Percentiles rank a stretch among this genome's conserved stretches.
phyloP scores from a whole-genome alignment of 1,140 invertebrate genomes.

The Drosophila seguyi region DNA sequence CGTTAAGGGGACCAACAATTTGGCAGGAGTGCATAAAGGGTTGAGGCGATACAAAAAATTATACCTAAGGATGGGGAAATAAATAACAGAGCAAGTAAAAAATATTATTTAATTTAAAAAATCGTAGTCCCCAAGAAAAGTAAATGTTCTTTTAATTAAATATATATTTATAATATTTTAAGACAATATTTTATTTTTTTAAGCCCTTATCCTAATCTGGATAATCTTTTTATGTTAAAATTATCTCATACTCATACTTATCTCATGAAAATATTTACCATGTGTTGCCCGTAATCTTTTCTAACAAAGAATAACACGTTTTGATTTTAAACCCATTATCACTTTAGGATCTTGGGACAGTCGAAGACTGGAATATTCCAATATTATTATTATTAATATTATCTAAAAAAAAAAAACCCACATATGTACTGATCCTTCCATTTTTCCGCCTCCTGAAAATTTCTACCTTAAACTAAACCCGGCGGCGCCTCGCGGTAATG shows the following conservation, averaged over 20 bases:
- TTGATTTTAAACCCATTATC: not conserved
- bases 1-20: not conserved
- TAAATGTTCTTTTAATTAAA: not conserved
- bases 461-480: not conserved
- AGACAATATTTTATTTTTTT: not conserved
- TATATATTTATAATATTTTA: not conserved
- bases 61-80: not conserved
- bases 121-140: not conserved
- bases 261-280: not conserved
- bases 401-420: constrained; percentile 5
- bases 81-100: not conserved
- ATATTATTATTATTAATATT: too few species aligned
- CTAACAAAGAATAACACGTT: not conserved
- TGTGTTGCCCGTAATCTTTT: not conserved
- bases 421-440: constrained; percentile 3
- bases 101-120: not conserved
- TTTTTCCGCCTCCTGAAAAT: not conserved
- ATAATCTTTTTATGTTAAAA: not conserved
- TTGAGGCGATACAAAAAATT: not conserved
- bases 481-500: constrained; percentile 37
- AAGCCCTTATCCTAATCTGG: not conserved
- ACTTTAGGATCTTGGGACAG: too few species aligned
- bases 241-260: not conserved
- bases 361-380: not conserved
- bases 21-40: not conserved